Percentiles rank a stretch among this genome's conserved stretches.
Conservation (phyloP, 2,113 vertebrate genomes). For the Seriola quinqueradiata region DNA sequence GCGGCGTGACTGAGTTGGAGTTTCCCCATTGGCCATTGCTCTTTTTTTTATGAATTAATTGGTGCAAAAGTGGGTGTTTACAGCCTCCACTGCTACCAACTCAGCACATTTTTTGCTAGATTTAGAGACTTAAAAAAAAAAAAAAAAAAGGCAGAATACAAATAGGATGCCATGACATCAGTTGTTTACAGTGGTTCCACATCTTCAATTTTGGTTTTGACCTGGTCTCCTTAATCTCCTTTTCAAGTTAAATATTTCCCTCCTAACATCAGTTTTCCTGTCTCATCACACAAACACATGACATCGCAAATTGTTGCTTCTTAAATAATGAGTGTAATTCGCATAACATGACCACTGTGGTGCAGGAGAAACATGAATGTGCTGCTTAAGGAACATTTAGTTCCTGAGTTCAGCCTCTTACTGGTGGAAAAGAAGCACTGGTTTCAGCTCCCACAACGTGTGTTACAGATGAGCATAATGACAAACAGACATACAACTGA, state of each 20-base stretch:
- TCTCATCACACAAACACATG: neutral
- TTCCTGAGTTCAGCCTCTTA: neutral
- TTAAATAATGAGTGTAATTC: neutral
- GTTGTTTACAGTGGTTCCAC: too few species aligned
- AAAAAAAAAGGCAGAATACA: too few species aligned
- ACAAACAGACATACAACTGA: constrained; percentile 30
- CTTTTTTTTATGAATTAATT: too few species aligned
- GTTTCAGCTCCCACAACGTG: constrained; percentile 12
- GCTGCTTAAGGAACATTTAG: neutral
- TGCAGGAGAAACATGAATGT: neutral
- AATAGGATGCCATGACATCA: too few species aligned
- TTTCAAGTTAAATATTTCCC: neutral
- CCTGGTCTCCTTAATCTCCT: neutral
- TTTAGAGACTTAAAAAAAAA: too few species aligned
- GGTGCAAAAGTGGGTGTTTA: too few species aligned
- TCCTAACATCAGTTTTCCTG: neutral
- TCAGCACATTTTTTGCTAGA: too few species aligned
- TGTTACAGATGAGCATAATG: constrained; percentile 24
- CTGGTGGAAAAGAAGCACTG: neutral
- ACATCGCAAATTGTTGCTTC: neutral
- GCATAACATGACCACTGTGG: neutral
- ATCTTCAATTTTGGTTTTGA: too few species aligned
- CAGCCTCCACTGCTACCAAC: too few species aligned
- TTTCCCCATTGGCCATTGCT: too few species aligned
- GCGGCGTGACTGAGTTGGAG: too few species aligned